Percentiles rank a stretch among this genome's conserved stretches.
These are phyloP conservation scores for Astur gentilis DNA, from an alignment of 2,113 vertebrate species.

Conservation along the genomic window DNA sequence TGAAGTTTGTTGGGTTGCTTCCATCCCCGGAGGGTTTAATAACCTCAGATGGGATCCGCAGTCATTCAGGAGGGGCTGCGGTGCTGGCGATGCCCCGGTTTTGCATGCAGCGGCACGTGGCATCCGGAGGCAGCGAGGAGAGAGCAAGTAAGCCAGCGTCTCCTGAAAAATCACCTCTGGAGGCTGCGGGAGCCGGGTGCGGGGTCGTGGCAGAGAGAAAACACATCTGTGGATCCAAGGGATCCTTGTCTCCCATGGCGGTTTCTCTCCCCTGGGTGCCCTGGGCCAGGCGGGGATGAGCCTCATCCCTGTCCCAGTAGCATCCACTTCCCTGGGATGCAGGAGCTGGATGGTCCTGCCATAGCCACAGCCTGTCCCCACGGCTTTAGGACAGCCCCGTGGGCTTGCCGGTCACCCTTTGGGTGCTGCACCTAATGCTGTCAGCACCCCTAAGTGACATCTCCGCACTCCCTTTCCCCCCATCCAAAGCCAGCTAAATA, in stretches of 20 bases:
- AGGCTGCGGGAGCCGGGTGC: background rate
- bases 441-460: background rate
- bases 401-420: background rate
- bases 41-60: background rate
- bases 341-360: background rate
- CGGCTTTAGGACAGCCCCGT: rapidly evolving
- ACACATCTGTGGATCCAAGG: background rate
- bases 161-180: background rate
- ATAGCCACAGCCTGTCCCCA: background rate
- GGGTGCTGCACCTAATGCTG: background rate
- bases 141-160: background rate
- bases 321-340: background rate
- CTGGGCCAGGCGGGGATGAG: background rate
- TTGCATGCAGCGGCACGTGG: rapidly evolving
- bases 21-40: background rate
- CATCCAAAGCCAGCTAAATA: rapidly evolving
- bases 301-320: background rate
- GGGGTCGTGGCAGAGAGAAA: background rate
- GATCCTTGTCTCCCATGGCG: rapidly evolving
- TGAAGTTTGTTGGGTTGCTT: background rate
- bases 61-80: background rate
- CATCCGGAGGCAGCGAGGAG: background rate
- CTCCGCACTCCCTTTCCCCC: background rate
- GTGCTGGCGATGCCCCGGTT: background rate
- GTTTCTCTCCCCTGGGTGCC: background rate